Evolutionary conservation across 2,797 vertebrate species (phyloP), one percentile per base, ranked within the genome.

Genomic region (Pangasius krempfi): DNA sequence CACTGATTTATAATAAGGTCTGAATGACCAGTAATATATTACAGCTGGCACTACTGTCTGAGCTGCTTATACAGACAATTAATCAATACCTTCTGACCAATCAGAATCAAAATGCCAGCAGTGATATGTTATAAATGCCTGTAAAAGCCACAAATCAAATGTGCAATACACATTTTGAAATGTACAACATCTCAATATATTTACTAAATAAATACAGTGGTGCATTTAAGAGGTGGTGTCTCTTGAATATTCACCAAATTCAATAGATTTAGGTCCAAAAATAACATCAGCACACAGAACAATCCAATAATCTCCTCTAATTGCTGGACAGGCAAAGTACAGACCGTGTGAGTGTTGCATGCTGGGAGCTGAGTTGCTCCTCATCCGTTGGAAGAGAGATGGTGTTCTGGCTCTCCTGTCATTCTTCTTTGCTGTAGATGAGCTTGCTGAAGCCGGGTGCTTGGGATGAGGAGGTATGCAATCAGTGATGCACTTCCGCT

Each of bases 261-360:
- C 52, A 52, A 52, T 12, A n/a, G 27, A 52, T 52, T 47, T 47
- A 47, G 22, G 52, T 52, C 4, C 2, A 5, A 76, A 52, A 76
- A 50, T 50, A 12, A n/a, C n/a, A 52, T 56, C 50, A 80, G 18
- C n/a, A 33, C 18, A 9, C 13, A n/a, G 8, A 79, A 52, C 27
- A 75, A 76, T n/a, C 22, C 14, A 56, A 18, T 54, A 58, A 80
- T 30, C 30, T 25, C 18, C 27, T 1, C 4, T 9, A 79, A 79
- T 18, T 25, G 78, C 22, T 22, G 54, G 10, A 85, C 81, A 44
- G 47, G 14, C 2, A 72, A 3, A 70, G 25, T 50, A 27, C 30
- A 47, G 89, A 96, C 95, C 87, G 88, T 89, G 89, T 44, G 88
- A 62, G 44, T 4, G 89, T 73, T 89, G 87, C 81, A 54, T 92